Conservation (phyloP, 2,113 vertebrate species). For the Hassar affinis region DNA sequence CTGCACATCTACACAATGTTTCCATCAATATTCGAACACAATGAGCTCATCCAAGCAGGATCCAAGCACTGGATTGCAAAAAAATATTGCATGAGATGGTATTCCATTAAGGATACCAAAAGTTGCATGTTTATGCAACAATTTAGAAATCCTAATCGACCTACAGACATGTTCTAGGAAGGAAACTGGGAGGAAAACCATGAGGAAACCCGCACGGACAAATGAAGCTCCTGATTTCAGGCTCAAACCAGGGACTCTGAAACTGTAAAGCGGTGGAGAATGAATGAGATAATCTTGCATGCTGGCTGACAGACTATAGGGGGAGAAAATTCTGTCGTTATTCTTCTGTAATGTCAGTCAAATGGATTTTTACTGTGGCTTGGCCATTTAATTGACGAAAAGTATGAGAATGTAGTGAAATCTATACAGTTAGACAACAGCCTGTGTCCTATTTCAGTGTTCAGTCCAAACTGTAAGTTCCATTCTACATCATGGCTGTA, state of each 20-base stretch:
- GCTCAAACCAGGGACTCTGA: neutral
- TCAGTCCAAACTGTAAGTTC: neutral
- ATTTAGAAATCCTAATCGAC: neutral
- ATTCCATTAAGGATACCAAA: neutral
- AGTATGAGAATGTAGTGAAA: neutral
- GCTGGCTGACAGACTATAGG: neutral
- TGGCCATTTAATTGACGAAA: neutral
- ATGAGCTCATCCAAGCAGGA: neutral
- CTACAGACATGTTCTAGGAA: neutral
- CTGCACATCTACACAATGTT: neutral
- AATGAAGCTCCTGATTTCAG: neutral
- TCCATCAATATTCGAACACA: neutral
- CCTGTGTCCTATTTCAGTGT: neutral
- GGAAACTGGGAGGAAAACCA: neutral
- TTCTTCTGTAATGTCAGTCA: neutral
- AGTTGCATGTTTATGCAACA: neutral
- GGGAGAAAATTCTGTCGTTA: neutral
- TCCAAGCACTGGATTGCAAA: neutral
- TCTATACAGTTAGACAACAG: neutral
- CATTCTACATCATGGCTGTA: neutral
- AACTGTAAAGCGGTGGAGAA: neutral
- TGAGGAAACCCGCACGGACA: neutral
- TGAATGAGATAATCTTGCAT: neutral
- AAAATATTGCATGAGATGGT: neutral
- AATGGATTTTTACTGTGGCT: neutral